Percentiles rank a stretch among this genome's conserved stretches.
Conservation (phyloP, 2,113 vertebrate genomes). For the Crotalus viridis region DNA sequence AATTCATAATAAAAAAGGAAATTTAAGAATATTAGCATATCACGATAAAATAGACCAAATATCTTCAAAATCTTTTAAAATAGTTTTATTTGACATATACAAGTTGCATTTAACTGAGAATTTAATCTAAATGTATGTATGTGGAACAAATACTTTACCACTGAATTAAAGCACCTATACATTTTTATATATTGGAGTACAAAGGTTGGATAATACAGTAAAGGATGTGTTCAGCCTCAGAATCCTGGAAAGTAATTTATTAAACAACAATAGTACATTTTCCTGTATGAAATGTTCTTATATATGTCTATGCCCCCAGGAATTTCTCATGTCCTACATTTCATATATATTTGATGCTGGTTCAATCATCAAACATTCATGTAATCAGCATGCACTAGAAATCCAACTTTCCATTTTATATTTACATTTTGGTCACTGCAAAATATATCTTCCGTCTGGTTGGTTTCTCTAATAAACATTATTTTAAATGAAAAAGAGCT, state of each 20-base stretch:
- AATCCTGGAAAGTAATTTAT: background rate
- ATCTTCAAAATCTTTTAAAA: background rate
- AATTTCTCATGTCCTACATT: constrained; percentile 31
- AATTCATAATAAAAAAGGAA: background rate
- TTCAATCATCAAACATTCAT: constrained; percentile 28
- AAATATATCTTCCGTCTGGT: constrained; percentile 39
- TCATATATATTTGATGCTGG: constrained; percentile 12
- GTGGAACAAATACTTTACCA: background rate
- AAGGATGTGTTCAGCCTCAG: background rate
- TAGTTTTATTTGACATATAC: background rate
- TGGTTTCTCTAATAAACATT: constrained; percentile 39
- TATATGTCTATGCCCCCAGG: constrained; percentile 15
- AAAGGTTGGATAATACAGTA: background rate
- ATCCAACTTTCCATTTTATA: constrained; percentile 35
- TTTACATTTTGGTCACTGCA: constrained; percentile 30
- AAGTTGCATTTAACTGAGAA: background rate
- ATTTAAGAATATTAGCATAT: background rate
- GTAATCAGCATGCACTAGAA: constrained; percentile 19
- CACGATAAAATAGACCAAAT: background rate
- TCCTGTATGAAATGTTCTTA: constrained; percentile 20
- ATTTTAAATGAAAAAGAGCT: constrained; percentile 37
- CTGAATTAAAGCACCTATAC: background rate
- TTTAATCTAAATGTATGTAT: background rate
- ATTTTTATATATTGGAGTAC: background rate
- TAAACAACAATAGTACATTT: constrained; percentile 13